A percentile compares a stretch with the other conserved stretches of the same genome.
Evolutionary conservation across 92 coral and sea anemone genomes (phyloP).

Genomic region (Actinostola sp.): DNA sequence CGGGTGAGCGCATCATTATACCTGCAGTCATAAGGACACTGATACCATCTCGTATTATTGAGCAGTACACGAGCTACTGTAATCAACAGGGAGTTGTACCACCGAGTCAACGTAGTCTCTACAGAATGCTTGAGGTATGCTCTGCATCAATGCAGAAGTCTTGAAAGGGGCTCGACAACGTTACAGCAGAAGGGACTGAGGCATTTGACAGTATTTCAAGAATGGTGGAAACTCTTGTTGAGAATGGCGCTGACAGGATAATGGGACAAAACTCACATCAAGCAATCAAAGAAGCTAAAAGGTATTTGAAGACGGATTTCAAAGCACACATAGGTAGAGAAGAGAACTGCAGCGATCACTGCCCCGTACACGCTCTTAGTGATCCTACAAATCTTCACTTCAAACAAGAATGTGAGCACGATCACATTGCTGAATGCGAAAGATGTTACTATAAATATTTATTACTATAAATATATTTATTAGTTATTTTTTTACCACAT

Average conservation of each 20-base stretch:
- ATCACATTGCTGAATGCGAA: conserved; percentile 21
- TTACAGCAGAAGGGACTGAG: conserved; percentile 65
- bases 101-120: conserved; percentile 55
- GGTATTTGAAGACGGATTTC: conserved; percentile 64
- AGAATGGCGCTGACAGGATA: conserved; percentile 30
- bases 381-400: conserved; percentile 38
- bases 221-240: conserved; percentile 31
- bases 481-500: too few species aligned
- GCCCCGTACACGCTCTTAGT: conserved; percentile 58
- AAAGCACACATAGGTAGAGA: conserved; percentile 60
- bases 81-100: conserved; percentile 43
- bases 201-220: conserved; percentile 53
- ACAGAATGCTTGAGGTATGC: conserved; percentile 68
- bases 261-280: conserved; percentile 39
- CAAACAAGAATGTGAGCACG: conserved; percentile 35
- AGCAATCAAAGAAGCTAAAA: conserved; percentile 48
- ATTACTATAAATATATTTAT: too few species aligned
- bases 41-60: conserved; percentile 55
- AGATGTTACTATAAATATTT: too few species aligned
- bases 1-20: conserved; percentile 57
- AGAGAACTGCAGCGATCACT: conserved; percentile 55
- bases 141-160: conserved; percentile 64
- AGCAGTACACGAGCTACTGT: conserved; percentile 53
- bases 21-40: conserved; percentile 54
- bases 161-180: conserved; percentile 53